Evolutionary conservation across 2,888 invertebrate genomes (phyloP), one percentile per base, ranked within the genome.

Genomic region (Pterostichus niger): DNA sequence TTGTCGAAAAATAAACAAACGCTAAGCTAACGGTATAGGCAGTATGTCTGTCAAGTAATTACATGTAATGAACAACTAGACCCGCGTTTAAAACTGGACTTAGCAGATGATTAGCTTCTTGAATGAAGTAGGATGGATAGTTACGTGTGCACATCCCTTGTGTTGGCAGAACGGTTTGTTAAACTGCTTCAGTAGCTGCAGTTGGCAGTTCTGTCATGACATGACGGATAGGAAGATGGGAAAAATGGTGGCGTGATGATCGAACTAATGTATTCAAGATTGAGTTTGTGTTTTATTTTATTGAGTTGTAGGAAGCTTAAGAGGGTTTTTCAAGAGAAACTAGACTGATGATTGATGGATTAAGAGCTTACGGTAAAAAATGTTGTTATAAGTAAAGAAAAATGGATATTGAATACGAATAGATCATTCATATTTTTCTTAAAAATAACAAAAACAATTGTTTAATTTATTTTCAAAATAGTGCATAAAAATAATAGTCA

Each of bases 21-120:
- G 44, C n/a, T 33, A 35, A 5, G 13, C 79, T 79, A 79, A 79
- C 79, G 79, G 80, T 68, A 80, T 13, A 68, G 35, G 10, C 49
- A 31, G 13, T 35, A 49, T 61, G 56, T 54, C 44, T 52, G 31
- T 80, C 24, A 49, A n/a, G 64, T 80, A 80, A 80, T 80, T 80
- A 79, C 56, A 80, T 31, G 68, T 68, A 68, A 68, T 80, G 68
- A 64, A 80, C 35, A 35, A 80, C 49, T 64, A 49, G 52, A 68
- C 13, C 33, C 15, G 52, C 68, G 52, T 80, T 80, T 80, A 80
- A 80, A 80, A 80, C 80, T 80, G 80, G 31, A 80, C 68, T 49
- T 33, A 11, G 35, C 52, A 31, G 40, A 24, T 13, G 44, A 71
- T 71, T 71, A 71, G 68, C 64, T 35, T 5, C 33, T 49, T 49